These are phyloP conservation scores for Sebastes diaconus DNA, from an alignment of 2,797 vertebrate genomes.

Conservation along the genomic window DNA sequence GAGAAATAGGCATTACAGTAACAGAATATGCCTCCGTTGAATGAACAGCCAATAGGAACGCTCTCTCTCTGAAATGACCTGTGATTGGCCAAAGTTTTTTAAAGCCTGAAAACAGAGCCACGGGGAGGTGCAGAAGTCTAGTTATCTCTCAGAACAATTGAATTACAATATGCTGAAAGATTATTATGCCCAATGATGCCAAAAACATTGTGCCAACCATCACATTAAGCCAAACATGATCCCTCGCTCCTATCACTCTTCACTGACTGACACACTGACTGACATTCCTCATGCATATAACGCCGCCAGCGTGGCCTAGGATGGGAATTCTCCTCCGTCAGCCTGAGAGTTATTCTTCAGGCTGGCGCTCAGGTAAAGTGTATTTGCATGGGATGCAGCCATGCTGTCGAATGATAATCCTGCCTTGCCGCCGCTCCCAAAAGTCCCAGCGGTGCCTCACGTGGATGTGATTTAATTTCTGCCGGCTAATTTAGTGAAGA, in stretches of 20 bases:
- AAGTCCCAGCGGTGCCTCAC: slow-evolving; percentile 30
- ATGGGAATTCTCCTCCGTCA: slow-evolving; percentile 16
- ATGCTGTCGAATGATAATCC: slow-evolving; percentile 54
- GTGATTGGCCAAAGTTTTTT: no score
- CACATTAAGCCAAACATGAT: background rate
- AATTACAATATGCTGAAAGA: no score
- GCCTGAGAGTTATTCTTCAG: slow-evolving; percentile 52
- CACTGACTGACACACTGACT: slow-evolving; percentile 18
- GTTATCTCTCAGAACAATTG: no score
- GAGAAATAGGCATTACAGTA: no score
- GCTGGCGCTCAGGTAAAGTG: slow-evolving; percentile 6
- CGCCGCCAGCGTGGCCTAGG: slow-evolving; percentile 1
- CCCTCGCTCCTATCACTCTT: background rate
- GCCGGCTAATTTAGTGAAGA: slow-evolving; percentile 35
- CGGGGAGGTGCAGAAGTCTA: no score
- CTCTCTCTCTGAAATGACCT: no score
- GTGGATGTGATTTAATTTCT: slow-evolving; percentile 51
- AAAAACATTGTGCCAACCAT: no score
- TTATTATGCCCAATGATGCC: no score
- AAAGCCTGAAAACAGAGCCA: no score
- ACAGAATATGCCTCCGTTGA: no score
- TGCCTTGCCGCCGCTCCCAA: slow-evolving; percentile 9
- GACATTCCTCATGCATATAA: slow-evolving; percentile 21
- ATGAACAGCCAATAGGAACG: no score
- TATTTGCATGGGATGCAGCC: slow-evolving; percentile 61